These are phyloP conservation scores for Bombus confusus DNA, from an alignment of 1,140 invertebrate species.

Conservation along the genomic window DNA sequence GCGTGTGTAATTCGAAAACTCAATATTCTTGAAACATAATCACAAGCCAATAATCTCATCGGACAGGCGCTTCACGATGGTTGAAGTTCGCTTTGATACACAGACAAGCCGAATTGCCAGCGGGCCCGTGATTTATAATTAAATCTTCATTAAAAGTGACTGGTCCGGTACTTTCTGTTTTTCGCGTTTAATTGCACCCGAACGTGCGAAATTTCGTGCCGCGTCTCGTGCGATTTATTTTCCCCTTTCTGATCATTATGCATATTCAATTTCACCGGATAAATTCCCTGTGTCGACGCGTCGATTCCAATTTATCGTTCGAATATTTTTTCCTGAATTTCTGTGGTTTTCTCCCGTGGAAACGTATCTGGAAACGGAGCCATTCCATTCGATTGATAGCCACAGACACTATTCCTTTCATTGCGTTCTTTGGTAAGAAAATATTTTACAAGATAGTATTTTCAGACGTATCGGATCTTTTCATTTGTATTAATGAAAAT, in stretches of 20 bases:
- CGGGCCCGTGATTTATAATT: not conserved
- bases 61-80: not conserved
- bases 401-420: not conserved
- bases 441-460: too few species aligned
- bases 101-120: not conserved
- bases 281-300: not conserved
- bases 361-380: too few species aligned
- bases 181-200: not conserved
- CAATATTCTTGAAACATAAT: conserved; percentile 17
- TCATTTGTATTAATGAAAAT: too few species aligned
- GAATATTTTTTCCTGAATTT: not conserved
- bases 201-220: not conserved
- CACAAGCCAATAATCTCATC: conserved; percentile 22
- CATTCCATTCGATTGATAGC: not conserved
- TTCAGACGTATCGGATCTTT: too few species aligned
- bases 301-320: not conserved
- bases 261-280: not conserved
- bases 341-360: too few species aligned
- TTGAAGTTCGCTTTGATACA: conserved; percentile 21
- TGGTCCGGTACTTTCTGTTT: not conserved
- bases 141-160: conserved; percentile 7
- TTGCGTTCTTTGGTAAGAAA: too few species aligned
- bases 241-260: not conserved
- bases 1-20: not conserved
- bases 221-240: too few species aligned